phyloP scores from a whole-genome alignment of 2,888 invertebrate species.

The Orthosia incerta region DNA sequence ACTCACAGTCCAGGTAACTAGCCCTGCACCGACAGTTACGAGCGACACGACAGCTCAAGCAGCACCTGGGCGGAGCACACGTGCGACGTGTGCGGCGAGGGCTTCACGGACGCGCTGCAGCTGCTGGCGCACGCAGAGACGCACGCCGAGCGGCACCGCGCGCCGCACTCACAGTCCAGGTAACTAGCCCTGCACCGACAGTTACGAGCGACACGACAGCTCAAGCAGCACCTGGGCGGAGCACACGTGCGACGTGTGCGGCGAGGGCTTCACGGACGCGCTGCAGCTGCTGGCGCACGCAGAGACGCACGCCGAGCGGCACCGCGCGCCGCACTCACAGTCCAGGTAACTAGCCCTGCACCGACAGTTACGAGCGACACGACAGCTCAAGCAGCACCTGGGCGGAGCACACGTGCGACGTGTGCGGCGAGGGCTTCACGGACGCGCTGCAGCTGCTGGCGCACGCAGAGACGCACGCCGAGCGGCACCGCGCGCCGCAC shows the following conservation, averaged over 20 bases:
- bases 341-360: conserved; percentile 47
- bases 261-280: conserved; percentile 94
- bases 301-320: conserved; percentile 94
- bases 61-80: conserved; percentile 91
- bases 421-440: conserved; percentile 94
- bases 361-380: not conserved
- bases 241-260: conserved; percentile 95
- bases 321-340: conserved; percentile 81
- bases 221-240: conserved; percentile 86
- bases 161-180: conserved; percentile 73
- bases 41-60: conserved; percentile 65
- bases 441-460: conserved; percentile 94
- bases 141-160: conserved; percentile 92
- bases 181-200: not conserved
- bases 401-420: conserved; percentile 93
- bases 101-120: conserved; percentile 94
- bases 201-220: conserved; percentile 43
- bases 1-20: conserved; percentile 66
- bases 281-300: conserved; percentile 95
- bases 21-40: too few relatives aligned
- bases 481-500: conserved; percentile 89
- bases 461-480: conserved; percentile 95
- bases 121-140: conserved; percentile 95
- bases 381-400: conserved; percentile 80
- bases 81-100: conserved; percentile 95